Evolutionary conservation across 2,113 vertebrate genomes (phyloP).

Genomic region (Centropristis striata): DNA sequence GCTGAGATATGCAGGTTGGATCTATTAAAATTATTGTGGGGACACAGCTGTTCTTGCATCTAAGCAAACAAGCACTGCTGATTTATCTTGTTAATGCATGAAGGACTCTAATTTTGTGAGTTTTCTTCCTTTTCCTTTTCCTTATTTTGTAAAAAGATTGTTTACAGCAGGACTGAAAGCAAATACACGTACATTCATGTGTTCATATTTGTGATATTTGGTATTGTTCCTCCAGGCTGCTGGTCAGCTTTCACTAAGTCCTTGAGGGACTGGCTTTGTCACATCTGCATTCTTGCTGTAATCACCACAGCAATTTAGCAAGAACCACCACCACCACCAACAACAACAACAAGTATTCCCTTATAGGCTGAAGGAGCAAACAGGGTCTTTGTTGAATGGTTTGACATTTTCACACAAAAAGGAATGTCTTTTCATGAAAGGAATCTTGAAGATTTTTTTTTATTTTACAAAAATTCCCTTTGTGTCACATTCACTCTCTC

Average conservation of each 20-base stretch:
- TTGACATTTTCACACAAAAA: background rate
- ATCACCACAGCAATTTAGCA: background rate
- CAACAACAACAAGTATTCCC: background rate
- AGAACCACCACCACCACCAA: background rate
- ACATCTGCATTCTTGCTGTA: background rate
- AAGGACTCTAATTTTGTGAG: background rate
- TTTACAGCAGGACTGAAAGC: background rate
- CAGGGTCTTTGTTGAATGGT: background rate
- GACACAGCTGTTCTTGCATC: background rate
- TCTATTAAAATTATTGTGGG: background rate
- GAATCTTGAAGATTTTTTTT: too few species aligned
- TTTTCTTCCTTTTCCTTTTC: background rate
- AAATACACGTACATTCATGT: background rate
- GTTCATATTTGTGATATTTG: background rate
- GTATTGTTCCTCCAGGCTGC: background rate
- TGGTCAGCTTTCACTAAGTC: background rate
- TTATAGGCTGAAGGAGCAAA: background rate
- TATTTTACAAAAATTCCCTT: too few species aligned
- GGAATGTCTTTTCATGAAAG: background rate
- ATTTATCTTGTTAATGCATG: background rate
- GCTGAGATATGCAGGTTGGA: slow-evolving; percentile 4
- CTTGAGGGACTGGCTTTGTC: slow-evolving; percentile 15
- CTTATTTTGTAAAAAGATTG: background rate
- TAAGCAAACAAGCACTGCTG: background rate
- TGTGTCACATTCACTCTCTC: background rate